Base-by-base conservation (phyloP, 1,140 invertebrate genomes). In the Leptinotarsa lineolata region DNA sequence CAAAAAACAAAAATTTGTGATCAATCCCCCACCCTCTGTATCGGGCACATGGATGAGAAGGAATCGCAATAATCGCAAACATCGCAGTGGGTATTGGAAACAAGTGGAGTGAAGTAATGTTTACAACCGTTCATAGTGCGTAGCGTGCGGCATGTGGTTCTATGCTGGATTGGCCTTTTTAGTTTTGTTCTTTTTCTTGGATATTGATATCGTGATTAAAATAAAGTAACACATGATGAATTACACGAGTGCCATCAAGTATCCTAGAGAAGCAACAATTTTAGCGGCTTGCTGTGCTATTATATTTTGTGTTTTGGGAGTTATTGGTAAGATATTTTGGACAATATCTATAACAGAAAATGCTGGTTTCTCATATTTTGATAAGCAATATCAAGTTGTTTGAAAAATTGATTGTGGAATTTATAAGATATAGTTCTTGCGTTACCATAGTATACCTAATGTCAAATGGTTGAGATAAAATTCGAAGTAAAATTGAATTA, bases 281-380 rank as follows among this genome's bases (percentile, higher is more conserved):
- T 86, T 91, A 77, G 93, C 93, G 12, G 92, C 92, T 18, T 85
- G 88, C 66, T 93, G 92, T 83, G 92, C 93, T 64, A 90, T 93
- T 76, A 83, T 94, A 60, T 95, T 95, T 86, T 91, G 91, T 80
- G 83, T 93, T 65, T 85, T 94, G 59, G 94, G 94, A 74, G 88
- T 94, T 75, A 85, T 92, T 66, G 93, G 93, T 95, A 87, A 87
- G 85, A 85, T 11, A 18, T 44, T 6, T 65, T n/a, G 39, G 21
- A 1, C 18, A 67, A 20, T 30, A 24, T 5, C 58, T 4, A 59
- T 20, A 61, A 21, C 18, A 61, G 20, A n/a, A n/a, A 12, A 61
- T 21, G 22, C 59, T 61, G 13, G 59, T n/a, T 22, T 61, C 30
- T 39, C 30, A 30, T 30, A 30, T 30, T 30, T 6, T 30, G 30